phyloP scores from a whole-genome alignment of 2,797 vertebrate species.

The Meriones psammophilus region DNA sequence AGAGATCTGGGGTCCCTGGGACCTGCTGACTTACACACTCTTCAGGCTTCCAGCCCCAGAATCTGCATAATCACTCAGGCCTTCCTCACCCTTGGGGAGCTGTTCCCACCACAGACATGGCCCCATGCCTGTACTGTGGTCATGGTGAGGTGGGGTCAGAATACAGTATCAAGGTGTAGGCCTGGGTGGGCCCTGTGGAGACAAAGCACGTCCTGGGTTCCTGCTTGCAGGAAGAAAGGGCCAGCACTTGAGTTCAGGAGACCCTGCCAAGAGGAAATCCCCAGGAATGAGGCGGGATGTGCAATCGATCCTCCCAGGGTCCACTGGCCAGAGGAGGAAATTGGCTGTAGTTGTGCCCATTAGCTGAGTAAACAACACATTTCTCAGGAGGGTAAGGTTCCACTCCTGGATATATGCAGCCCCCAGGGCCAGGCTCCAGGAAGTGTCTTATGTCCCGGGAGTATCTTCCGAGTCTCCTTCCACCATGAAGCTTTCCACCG shows the following conservation, averaged over 20 bases:
- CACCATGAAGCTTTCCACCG: slow-evolving; percentile 37
- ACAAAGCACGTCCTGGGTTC: slow-evolving; percentile 1
- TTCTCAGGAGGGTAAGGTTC: slow-evolving; percentile 43
- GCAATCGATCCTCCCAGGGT: slow-evolving; percentile 36
- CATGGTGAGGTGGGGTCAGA: background rate
- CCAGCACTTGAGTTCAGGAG: background rate
- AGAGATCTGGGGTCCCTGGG: background rate
- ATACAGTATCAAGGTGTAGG: background rate
- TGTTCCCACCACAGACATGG: background rate
- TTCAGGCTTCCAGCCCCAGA: too few relatives aligned
- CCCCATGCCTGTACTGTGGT: background rate
- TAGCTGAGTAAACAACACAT: slow-evolving; percentile 66
- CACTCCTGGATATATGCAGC: slow-evolving; percentile 57
- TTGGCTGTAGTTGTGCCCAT: slow-evolving; percentile 16
- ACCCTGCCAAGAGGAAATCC: slow-evolving; percentile 78
- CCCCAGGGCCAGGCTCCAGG: background rate
- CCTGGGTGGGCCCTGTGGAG: background rate
- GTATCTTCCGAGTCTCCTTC: background rate
- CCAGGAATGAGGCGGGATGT: background rate
- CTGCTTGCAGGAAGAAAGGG: background rate
- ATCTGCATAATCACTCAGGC: background rate
- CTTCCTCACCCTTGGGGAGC: background rate
- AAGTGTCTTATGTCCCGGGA: background rate
- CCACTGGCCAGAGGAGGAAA: slow-evolving; percentile 54
- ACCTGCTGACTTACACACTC: background rate